Base-by-base conservation (phyloP, 2,888 invertebrate genomes). In the Hanleya hanleyi region DNA sequence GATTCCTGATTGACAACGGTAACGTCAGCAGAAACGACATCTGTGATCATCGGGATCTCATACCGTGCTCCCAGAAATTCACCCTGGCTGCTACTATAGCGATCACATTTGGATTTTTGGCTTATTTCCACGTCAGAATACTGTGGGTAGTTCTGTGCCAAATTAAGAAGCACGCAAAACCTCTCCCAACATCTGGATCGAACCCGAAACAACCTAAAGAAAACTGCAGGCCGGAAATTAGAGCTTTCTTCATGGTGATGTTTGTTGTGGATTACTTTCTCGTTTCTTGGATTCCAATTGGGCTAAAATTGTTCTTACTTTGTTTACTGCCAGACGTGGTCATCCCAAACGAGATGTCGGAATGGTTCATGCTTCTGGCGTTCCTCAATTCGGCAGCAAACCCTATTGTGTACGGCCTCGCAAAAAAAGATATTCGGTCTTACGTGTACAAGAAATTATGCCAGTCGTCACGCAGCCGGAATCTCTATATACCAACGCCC, bases 201-300 rank as follows among this genome's bases (percentile, higher is more conserved):
- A 57, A 57, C 3, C 7, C 15, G 9, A 29, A 22, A 29, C 15
- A 18, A 2, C 57, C 22, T 2, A 29, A 15, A 57, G 22, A 22
- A 15, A 57, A 22, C 57, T 57, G 57, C n/a, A n/a, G 29, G 57
- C 22, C 22, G 57, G 57, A 57, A 32, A 26, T 32, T 15, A 22
- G 57, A 15, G 32, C 57, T 22, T 57, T 57, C 57, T 57, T 57
- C 26, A 3, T 57, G 57, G 57, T 57, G 4, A 57, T 57, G 57
- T 57, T 57, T 57, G 57, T 57, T 18, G 57, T 57, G 5, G 57
- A 57, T 26, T 57, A 57, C 29, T 57, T 57, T 32, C 26, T 57
- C 22, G 15, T 57, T 18, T 57, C 57, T 26, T 57, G 57, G 57
- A 57, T 22, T 26, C 57, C 57, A 22, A 32, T 57, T 26, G 57